Percentiles rank a stretch among this genome's conserved stretches.
phyloP scores from a whole-genome alignment of 2,113 vertebrate genomes.

The Nothobranchius furzeri region DNA sequence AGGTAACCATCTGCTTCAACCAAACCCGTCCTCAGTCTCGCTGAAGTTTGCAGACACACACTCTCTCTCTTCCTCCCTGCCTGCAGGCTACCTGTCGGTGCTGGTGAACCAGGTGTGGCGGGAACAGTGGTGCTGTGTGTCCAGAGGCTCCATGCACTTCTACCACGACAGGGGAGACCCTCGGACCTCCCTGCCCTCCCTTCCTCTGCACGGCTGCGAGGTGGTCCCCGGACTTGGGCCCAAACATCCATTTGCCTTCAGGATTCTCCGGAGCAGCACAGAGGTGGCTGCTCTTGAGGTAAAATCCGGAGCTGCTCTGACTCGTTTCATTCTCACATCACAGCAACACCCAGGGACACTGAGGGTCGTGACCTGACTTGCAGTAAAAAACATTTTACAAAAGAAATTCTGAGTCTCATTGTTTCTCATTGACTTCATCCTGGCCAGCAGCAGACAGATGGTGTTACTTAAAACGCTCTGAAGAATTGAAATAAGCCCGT shows the following conservation, averaged over 20 bases:
- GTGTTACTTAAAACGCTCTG: constrained; percentile 11
- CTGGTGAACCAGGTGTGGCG: constrained; percentile 94
- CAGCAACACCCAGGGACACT: too few species aligned
- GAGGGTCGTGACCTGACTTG: neutral
- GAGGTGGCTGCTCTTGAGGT: constrained; percentile 91
- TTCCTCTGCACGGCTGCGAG: constrained; percentile 86
- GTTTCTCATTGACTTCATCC: neutral
- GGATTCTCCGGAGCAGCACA: constrained; percentile 83
- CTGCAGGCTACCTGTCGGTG: constrained; percentile 86
- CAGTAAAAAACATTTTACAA: neutral
- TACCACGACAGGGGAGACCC: constrained; percentile 87
- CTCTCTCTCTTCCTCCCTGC: neutral
- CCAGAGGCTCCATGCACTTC: constrained; percentile 87
- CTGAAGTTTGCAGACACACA: rapidly evolving
- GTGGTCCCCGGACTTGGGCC: constrained; percentile 90
- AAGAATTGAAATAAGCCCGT: constrained; percentile 13
- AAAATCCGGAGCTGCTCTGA: neutral
- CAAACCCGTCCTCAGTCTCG: neutral
- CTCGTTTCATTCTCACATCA: neutral
- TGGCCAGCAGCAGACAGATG: constrained; percentile 11
- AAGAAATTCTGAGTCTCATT: neutral
- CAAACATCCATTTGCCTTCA: constrained; percentile 93
- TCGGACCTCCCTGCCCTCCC: constrained; percentile 80
- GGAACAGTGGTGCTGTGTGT: constrained; percentile 92
- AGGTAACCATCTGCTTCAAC: constrained; percentile 69